These are phyloP conservation scores for Helicorthomorpha holstii DNA, from an alignment of 1,140 invertebrate species.

Conservation along the genomic window DNA sequence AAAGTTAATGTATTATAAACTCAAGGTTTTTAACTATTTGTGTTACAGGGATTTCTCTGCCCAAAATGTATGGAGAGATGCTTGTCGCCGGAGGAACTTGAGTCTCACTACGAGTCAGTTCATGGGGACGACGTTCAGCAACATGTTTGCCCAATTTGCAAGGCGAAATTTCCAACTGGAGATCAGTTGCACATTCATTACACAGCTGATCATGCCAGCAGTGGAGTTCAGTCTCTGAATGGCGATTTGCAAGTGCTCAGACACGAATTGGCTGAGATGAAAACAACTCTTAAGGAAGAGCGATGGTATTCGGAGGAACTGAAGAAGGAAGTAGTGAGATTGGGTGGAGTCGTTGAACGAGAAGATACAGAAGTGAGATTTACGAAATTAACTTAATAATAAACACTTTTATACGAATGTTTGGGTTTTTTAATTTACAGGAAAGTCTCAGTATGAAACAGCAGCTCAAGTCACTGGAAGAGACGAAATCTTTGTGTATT, in stretches of 20 bases:
- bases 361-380: background rate
- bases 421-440: too few species aligned
- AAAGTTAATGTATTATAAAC: too few species aligned
- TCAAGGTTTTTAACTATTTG: too few species aligned
- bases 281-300: conserved; percentile 17
- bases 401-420: too few species aligned
- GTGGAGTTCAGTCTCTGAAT: conserved; percentile 8
- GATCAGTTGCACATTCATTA: conserved; percentile 14
- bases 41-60: conserved; percentile 15
- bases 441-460: too few species aligned
- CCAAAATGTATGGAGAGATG: conserved; percentile 13
- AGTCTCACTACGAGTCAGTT: conserved; percentile 13
- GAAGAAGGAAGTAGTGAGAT: conserved; percentile 18
- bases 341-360: background rate
- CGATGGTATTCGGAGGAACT: conserved; percentile 19
- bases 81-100: conserved; percentile 12
- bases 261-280: conserved; percentile 20
- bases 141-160: conserved; percentile 16
- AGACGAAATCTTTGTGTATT: too few species aligned
- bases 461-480: too few species aligned
- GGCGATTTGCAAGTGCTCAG: conserved; percentile 14
- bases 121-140: conserved; percentile 13
- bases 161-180: conserved; percentile 12
- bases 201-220: conserved; percentile 10
- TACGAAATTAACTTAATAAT: too few species aligned